Percentiles rank a stretch among this genome's conserved stretches.
Evolutionary conservation across 1,140 invertebrate genomes (phyloP).

Genomic region (Micrasema minimum): DNA sequence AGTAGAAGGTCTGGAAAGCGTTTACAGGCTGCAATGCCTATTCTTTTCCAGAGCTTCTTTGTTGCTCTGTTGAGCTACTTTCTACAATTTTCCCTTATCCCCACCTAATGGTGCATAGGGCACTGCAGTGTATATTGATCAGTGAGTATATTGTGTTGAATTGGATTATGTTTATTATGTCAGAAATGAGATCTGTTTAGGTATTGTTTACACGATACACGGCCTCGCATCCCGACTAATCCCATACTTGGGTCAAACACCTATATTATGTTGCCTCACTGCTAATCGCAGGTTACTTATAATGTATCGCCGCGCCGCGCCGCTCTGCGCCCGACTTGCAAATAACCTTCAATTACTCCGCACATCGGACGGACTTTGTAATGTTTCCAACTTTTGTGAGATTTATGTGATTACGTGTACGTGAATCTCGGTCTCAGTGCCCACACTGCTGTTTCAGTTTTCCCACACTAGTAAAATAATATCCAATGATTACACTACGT

Average conservation of each 20-base stretch:
- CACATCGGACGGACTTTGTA: neutral
- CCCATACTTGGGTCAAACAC: slow-evolving; percentile 5
- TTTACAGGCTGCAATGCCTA: too few relatives aligned
- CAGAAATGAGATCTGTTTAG: too few relatives aligned
- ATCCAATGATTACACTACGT: too few relatives aligned
- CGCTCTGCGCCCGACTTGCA: neutral
- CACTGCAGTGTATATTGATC: too few relatives aligned
- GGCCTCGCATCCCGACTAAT: neutral
- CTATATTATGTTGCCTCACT: neutral
- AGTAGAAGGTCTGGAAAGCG: too few relatives aligned
- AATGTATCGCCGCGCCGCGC: too few relatives aligned
- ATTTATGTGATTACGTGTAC: neutral
- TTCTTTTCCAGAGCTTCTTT: too few relatives aligned
- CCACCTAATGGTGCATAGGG: too few relatives aligned
- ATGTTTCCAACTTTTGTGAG: slow-evolving; percentile 8
- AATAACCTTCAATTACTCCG: neutral
- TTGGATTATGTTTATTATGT: too few relatives aligned
- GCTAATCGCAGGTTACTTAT: neutral
- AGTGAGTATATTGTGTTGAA: too few relatives aligned
- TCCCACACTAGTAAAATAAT: neutral
- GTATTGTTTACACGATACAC: neutral
- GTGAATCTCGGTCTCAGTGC: neutral
- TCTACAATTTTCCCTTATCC: too few relatives aligned
- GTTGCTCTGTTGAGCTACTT: too few relatives aligned
- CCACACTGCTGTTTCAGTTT: neutral